Base-by-base conservation (phyloP, 1,140 invertebrate genomes). In the Xylocopa sonorina region DNA sequence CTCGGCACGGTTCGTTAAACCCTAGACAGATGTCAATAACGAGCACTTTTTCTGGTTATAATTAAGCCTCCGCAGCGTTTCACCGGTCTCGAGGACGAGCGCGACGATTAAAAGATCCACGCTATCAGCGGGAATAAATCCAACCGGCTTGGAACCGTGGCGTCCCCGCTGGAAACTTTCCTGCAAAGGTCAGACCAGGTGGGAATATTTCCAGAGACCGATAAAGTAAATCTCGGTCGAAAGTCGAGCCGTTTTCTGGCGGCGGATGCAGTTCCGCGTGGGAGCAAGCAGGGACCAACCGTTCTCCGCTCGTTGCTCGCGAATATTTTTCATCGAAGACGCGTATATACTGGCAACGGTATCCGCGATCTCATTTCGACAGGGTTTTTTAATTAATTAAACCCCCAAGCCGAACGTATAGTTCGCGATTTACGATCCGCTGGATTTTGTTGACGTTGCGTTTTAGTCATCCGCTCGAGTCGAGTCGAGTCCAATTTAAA, bases 1-100 rank as follows among this genome's bases (percentile, higher is more conserved):
- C n/a, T 55, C 32, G 16, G 16, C 38, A 32, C 51, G 73, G 73
- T 57, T 66, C 73, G 62, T 57, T 74, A 76, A 38, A 58, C 62
- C 14, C 18, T 12, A 24, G 69, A 27, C 48, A 62, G 60, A 63
- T 74, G 73, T 63, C 62, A 34, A 67, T 76, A 76, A 32, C 29
- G 27, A 58, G 41, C 21, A 55, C 7, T 57, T 57, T 57, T 46
- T 57, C 41, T 55, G 21, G 29, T 57, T 32, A 46, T 67, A 67
- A 76, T 76, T 76, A 67, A 76, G 38, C n/a, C 48, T 16, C 34
- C 5, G 9, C n/a, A 3, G 14, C 29, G 2, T 3, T 16, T 38
- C 3, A 1, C 29, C 10, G 29, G 16, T 41, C 29, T 4, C 32
- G 7, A 64, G 29, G 34, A 51, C n/a, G 41, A 38, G 29, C 29